Base-by-base conservation (phyloP, 2,797 vertebrate species). In the Centropyge bicolor region DNA sequence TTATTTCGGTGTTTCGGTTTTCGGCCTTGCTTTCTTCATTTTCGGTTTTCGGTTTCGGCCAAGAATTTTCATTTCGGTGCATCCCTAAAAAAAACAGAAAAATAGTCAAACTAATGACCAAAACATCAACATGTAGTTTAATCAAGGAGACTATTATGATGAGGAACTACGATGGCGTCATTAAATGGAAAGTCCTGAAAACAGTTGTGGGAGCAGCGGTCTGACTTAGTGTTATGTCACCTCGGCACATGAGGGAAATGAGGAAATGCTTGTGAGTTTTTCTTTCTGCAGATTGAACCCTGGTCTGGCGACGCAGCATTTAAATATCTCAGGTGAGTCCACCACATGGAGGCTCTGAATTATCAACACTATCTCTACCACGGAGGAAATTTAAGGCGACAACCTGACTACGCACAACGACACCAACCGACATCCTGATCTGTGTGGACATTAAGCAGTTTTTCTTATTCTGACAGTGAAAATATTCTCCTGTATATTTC, bases 311-410 rank as follows among this genome's bases (percentile, higher is more conserved):
- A 35, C 57, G 60, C 60, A n/a, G 24, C n/a, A n/a, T n/a, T n/a
- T n/a, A n/a, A n/a, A n/a, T n/a, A n/a, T 41, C 75, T 64, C 67
- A 78, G 76, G 75, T 78, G 67, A n/a, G 31, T 56, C 35, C 35
- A 6, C 66, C 20, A 4, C 66, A 11, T 59, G 49, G 66, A 70
- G 41, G 41, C 59, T 78, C 22, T 35, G 19, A 22, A 49, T 45
- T 19, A 5, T 40, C 57, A 55, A 7, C 36, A 27, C 46, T 38
- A 38, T 46, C 60, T 49, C 51, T 36, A 22, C 35, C 14, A 14
- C 43, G 41, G 59, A 31, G 57, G 51, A 35, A 22, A n/a, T n/a
- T n/a, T n/a, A n/a, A 41, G 67, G 48, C 4, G 49, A 46, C 24
- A 46, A 48, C 59, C 49, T 1, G 11, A 51, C 63, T 10, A 46